These are phyloP conservation scores for Erpobdella octoculata DNA, from an alignment of 2,888 invertebrate species.

Conservation along the genomic window DNA sequence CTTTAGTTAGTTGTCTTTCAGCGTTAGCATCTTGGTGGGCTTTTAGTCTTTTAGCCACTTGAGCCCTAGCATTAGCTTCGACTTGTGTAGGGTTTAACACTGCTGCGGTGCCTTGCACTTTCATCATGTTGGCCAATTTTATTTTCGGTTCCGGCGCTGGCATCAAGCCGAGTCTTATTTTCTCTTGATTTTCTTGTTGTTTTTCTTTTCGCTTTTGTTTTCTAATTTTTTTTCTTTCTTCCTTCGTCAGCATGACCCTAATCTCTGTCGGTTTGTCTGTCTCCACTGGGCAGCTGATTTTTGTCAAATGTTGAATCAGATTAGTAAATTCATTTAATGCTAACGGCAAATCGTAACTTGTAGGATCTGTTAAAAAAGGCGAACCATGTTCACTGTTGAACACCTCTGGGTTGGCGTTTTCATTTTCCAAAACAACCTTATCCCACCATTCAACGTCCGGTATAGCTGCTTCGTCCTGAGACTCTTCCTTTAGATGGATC, in stretches of 20 bases:
- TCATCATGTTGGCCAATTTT: constrained; percentile 91
- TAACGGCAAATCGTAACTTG: no score
- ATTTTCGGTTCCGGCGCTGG: constrained; percentile 88
- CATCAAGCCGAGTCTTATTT: constrained; percentile 85
- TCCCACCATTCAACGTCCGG: constrained; percentile 98
- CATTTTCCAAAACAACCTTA: constrained; percentile 72
- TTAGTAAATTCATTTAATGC: no score
- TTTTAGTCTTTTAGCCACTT: constrained; percentile 88
- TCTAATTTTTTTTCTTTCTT: no score
- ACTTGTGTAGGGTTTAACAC: constrained; percentile 98
- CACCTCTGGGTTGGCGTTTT: no score
- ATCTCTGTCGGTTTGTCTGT: constrained; percentile 57
- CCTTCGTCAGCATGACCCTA: constrained; percentile 89
- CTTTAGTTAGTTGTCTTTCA: constrained; percentile 80
- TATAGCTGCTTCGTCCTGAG: constrained; percentile 58
- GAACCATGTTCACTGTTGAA: no score
- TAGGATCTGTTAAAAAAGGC: no score
- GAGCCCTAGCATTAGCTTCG: constrained; percentile 92
- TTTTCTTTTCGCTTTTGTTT: no score
- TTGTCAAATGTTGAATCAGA: no score
- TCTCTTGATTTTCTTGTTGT: constrained; percentile 97
- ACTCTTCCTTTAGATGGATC: constrained; percentile 70
- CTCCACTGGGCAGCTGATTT: no score
- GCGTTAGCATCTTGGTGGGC: constrained; percentile 89
- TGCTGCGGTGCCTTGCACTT: constrained; percentile 91